phyloP scores from a whole-genome alignment of 2,888 invertebrate genomes.

The Endotricha flammealis region DNA sequence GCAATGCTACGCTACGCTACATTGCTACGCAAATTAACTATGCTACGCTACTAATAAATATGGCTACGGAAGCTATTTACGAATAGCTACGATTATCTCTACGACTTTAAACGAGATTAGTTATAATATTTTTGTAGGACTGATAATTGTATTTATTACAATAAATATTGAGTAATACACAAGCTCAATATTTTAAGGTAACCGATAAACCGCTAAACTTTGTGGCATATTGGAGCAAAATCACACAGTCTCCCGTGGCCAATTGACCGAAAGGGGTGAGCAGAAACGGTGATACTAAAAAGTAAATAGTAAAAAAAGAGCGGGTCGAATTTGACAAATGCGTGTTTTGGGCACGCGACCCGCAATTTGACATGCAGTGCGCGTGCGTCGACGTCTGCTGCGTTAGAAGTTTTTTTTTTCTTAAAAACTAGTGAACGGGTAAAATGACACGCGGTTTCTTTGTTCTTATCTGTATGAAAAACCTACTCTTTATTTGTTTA shows the following conservation, averaged over 20 bases:
- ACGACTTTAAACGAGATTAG: too few relatives aligned
- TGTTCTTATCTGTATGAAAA: too few relatives aligned
- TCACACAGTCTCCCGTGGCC: slow-evolving; percentile 63
- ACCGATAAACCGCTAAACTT: slow-evolving; percentile 46
- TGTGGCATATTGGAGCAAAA: slow-evolving; percentile 64
- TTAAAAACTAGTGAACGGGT: too few relatives aligned
- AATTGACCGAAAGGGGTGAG: slow-evolving; percentile 50
- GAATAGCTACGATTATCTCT: too few relatives aligned
- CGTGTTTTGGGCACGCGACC: slow-evolving; percentile 72
- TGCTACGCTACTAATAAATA: too few relatives aligned
- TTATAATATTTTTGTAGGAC: too few relatives aligned
- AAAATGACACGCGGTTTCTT: too few relatives aligned
- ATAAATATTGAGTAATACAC: too few relatives aligned
- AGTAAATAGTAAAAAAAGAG: slow-evolving; percentile 70
- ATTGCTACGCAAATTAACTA: too few relatives aligned
- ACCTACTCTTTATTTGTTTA: too few relatives aligned
- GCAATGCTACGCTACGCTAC: too few relatives aligned
- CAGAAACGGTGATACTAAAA: slow-evolving; percentile 38
- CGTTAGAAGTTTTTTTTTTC: neutral
- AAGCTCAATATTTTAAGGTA: slow-evolving; percentile 11
- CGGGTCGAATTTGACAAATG: slow-evolving; percentile 73
- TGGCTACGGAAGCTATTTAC: too few relatives aligned
- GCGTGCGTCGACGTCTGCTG: slow-evolving; percentile 22
- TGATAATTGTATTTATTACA: slow-evolving; percentile 2
- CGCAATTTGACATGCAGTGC: slow-evolving; percentile 44